A percentile compares a stretch with the other conserved stretches of the same genome.
phyloP scores from a whole-genome alignment of 53 echinoderm and acorn worm genomes.

The Hippasteria phrygiana region DNA sequence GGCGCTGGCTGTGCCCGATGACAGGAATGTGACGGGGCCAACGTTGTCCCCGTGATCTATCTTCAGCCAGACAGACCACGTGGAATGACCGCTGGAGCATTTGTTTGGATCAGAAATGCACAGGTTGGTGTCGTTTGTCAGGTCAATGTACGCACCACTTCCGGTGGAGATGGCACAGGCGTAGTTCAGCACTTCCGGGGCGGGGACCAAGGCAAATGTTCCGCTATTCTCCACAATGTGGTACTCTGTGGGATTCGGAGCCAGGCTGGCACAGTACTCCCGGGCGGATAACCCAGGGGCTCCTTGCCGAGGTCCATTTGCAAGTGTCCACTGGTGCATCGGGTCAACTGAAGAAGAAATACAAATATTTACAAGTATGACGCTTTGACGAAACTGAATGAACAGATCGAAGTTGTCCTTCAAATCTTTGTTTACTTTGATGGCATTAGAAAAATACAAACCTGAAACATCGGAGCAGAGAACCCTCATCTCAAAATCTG shows the following conservation, averaged over 20 bases:
- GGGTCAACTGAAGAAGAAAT: neutral
- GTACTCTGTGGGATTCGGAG: neutral
- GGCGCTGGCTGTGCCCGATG: neutral
- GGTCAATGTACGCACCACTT: conserved; percentile 5
- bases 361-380: no score
- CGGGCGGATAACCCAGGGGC: neutral
- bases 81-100: conserved; percentile 9
- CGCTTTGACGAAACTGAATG: no score
- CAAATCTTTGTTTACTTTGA: no score
- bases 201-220: conserved; percentile 3
- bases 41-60: neutral
- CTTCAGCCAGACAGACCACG: conserved; percentile 49
- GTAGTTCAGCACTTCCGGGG: conserved; percentile 8
- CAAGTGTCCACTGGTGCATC: neutral
- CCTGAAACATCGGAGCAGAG: conserved; percentile 6
- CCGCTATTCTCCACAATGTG: neutral
- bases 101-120: conserved; percentile 10
- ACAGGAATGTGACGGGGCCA: neutral
- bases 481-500: conserved; percentile 34
- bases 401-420: no score
- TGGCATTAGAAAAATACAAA: no score
- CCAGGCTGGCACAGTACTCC: neutral
- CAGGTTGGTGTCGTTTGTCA: neutral
- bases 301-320: neutral
- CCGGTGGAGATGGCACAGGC: neutral